Base-by-base conservation (phyloP, 2,797 vertebrate genomes). In the Philypnodon macrostomus region DNA sequence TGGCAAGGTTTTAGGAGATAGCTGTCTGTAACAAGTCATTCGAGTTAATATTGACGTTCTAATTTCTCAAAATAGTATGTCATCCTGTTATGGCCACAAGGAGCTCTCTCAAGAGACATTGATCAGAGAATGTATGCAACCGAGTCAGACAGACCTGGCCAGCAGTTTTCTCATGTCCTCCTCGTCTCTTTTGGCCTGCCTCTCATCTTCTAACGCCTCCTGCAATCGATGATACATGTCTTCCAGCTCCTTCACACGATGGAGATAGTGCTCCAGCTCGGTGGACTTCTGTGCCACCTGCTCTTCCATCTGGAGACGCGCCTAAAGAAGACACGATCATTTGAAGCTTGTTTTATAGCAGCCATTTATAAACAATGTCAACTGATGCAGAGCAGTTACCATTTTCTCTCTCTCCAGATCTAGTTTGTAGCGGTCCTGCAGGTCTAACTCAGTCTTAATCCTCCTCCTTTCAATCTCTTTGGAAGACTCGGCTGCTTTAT, bases 341-440 rank as follows among this genome's bases (percentile, higher is more conserved):
- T 23, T 23, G 3, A 3, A 23, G 6, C 21, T 23, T 10, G 6
- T 11, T 21, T 4, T 13, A 5, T 21, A 26, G 11, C 7, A 19
- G 26, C 6, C 29, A 37, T 41, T 21, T 0, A 45, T 49, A 11
- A 37, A 31, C 6, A 8, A 18, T 29, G 14, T 15, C 10, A 15
- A 1, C 26, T 3, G 7, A 2, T 9, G 24, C 23, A 2, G 15
- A 3, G 16, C 3, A 2, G 18, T 63, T 86, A 96, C 96, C 88
- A 92, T 88, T 83, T 95, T 95, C 79, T 98, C 95, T 65, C 90
- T 92, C 73, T 95, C 94, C 80, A 98, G 87, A 75, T 98, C 95
- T 24, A 89, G 57, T 67, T 85, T 90, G 90, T 94, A 94, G 46
- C 88, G 90, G 77, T 93, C 92, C 71, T 98, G 94, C 18, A 97